A percentile compares a stretch with the other conserved stretches of the same genome.
Conservation (phyloP, 2,797 vertebrate genomes). For the Sebastes elongatus region DNA sequence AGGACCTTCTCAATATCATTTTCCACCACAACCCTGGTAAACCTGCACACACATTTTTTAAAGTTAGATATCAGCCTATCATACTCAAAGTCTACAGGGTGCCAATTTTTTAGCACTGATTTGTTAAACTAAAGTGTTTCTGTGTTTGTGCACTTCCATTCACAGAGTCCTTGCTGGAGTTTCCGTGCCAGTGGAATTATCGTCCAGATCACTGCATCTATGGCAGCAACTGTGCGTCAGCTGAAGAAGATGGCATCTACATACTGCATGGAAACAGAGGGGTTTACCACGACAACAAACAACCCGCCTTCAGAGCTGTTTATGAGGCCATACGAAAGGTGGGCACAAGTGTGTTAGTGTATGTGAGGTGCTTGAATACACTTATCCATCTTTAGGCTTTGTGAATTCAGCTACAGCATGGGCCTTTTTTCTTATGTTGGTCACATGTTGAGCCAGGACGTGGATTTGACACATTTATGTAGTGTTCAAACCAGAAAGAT, state of each 20-base stretch:
- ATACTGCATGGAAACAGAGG: conserved; percentile 93
- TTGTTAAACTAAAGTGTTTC: background rate
- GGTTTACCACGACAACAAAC: conserved; percentile 93
- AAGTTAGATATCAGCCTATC: background rate
- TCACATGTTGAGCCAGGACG: background rate
- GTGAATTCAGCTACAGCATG: background rate
- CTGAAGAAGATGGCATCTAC: conserved; percentile 87
- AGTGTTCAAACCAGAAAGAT: background rate
- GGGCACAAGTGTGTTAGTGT: conserved; percentile 22
- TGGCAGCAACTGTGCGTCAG: conserved; percentile 91
- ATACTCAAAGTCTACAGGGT: background rate
- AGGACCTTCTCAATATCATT: conserved; percentile 94
- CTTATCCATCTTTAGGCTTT: background rate
- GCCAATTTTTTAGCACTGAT: background rate
- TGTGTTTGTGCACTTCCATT: background rate
- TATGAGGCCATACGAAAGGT: conserved; percentile 91
- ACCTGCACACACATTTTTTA: background rate
- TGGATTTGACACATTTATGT: background rate
- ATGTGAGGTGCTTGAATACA: background rate
- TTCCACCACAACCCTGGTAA: conserved; percentile 95
- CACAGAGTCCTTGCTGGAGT: conserved; percentile 89
- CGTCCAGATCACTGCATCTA: conserved; percentile 97
- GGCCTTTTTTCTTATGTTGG: background rate
- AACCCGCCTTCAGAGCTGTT: conserved; percentile 91
- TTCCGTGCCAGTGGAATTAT: conserved; percentile 95